Conservation (phyloP, 1,140 invertebrate species). For the Stegodyphus dumicola region DNA sequence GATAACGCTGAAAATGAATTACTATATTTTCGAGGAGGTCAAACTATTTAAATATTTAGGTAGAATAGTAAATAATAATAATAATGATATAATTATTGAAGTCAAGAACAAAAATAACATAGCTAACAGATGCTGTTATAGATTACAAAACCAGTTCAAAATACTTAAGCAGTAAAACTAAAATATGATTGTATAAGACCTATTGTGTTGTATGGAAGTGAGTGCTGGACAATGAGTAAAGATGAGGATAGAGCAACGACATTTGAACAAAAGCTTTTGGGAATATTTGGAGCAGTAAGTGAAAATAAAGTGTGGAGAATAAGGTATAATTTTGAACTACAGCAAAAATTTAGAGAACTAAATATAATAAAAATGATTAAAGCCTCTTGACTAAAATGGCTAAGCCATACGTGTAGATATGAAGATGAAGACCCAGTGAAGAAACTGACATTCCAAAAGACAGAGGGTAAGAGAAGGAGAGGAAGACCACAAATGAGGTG, state of each 20-base stretch:
- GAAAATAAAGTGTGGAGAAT: not conserved
- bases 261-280: not conserved
- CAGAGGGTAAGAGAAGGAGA: not conserved
- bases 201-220: not conserved
- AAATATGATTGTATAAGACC: not conserved
- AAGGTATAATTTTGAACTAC: slow-evolving; percentile 5
- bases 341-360: slow-evolving; percentile 2
- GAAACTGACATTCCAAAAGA: not conserved
- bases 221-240: not conserved
- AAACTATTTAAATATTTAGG: not conserved
- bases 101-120: not conserved
- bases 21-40: not conserved
- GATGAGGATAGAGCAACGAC: not conserved
- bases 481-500: not conserved
- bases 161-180: not conserved
- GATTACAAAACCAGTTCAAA: not conserved
- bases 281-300: not conserved
- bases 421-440: not conserved
- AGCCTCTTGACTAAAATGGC: not conserved
- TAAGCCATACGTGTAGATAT: not conserved
- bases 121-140: not conserved
- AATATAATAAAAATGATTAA: not conserved
- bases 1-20: not conserved
- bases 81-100: not conserved
- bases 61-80: not conserved